Evolutionary conservation across 1,140 invertebrate species (phyloP), one percentile per base, ranked within the genome.

Genomic region (Berghia stephanieae): DNA sequence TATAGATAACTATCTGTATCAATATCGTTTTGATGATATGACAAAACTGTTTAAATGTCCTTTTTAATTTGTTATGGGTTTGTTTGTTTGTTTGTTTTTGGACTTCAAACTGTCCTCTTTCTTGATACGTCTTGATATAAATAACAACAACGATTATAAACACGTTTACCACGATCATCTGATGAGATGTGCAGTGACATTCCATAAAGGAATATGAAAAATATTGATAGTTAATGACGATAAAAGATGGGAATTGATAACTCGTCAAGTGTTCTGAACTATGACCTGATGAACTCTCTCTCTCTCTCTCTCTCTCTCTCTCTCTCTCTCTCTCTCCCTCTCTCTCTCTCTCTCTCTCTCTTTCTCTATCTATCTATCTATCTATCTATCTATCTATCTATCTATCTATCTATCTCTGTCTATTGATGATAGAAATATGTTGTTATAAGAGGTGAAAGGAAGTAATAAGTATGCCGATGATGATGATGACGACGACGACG

Each of bases 231-330:
- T 55, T 16, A 24, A n/a, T 49, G 10, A n/a, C n/a, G 10, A n/a
- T 55, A 24, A 27, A 27, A 21, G 21, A 55, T 55, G n/a, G 31
- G 21, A 55, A 18, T 42, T 70, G 18, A n/a, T 34, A 18, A 42
- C 67, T 38, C 67, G 27, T 70, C 67, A n/a, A 21, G 36, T 24
- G 38, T 43, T 36, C 18, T 42, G 24, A 21, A 1, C 34, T 70
- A 3, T n/a, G 24, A 38, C 13, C 36, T 38, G 16, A 42, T 2
- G 18, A 18, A 24, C 3, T 42, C 31, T 24, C 16, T 42, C 40
- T 42, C 36, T 70, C 16, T 70, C 68, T 70, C 55, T 60, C 68
- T 43, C 36, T 70, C 8, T 43, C 40, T 70, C 68, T 70, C 8
- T n/a, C 21, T n/a, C 31, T 10, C 21, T 5, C 40, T 70, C 68